These are phyloP conservation scores for Aromia moschata DNA, from an alignment of 2,888 invertebrate genomes.

Conservation along the genomic window DNA sequence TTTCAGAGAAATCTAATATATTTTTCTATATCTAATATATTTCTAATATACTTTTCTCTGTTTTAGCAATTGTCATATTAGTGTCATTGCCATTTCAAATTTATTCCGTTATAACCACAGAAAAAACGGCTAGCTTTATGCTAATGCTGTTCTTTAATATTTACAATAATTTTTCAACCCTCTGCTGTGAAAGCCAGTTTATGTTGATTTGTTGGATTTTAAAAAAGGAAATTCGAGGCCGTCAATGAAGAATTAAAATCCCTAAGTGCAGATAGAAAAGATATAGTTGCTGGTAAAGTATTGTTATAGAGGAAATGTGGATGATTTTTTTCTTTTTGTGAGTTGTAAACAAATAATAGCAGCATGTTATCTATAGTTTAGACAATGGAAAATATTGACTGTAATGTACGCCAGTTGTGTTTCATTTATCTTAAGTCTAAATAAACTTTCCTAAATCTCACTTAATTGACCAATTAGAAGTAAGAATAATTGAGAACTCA, in stretches of 20 bases:
- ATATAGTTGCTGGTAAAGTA: neutral
- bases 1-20: too few species aligned
- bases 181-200: conserved; percentile 10
- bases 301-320: too few species aligned
- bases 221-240: neutral
- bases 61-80: neutral
- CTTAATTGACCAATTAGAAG: too few species aligned
- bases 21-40: neutral
- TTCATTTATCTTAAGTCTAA: too few species aligned
- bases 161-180: conserved; percentile 7
- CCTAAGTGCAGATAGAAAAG: neutral
- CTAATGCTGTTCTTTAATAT: neutral
- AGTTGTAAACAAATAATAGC: too few species aligned
- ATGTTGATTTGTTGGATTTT: conserved; percentile 5
- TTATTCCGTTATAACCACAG: neutral
- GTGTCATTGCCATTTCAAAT: conserved; percentile 9
- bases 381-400: too few species aligned
- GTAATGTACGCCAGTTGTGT: too few species aligned
- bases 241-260: neutral
- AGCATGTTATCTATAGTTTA: too few species aligned
- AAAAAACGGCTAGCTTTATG: neutral
- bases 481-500: too few species aligned
- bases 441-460: too few species aligned
- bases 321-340: too few species aligned
- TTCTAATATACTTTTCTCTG: too few species aligned